Base-by-base conservation (phyloP, 2,113 vertebrate species). In the Cairina moschata region DNA sequence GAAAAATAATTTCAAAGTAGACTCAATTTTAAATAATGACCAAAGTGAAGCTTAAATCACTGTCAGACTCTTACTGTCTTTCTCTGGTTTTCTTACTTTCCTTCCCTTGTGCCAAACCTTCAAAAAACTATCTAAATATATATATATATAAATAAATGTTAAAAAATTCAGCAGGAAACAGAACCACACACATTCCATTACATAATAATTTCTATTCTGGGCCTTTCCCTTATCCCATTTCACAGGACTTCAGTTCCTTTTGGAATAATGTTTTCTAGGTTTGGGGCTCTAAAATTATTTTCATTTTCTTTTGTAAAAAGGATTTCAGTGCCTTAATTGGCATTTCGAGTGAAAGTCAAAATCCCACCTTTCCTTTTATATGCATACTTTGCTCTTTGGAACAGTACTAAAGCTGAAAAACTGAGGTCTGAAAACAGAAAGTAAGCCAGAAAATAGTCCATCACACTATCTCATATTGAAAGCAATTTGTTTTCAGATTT, bases 321-420 rank as follows among this genome's bases (percentile, higher is more conserved):
- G 55, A 85, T 74, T 75, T 84, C 48, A 62, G 50, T 32, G 58
- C 10, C 36, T 25, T 89, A 89, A 87, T 28, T 66, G 90, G 15
- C 72, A 85, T 94, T 91, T 94, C 71, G 93, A 94, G 56, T 32
- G 46, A 82, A 90, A 83, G 31, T 11, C 20, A 95, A 95, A 87
- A 80, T 50, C 29, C 15, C 8, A 67, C 77, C 10, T 75, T 77
- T 62, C 17, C 34, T 93, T 91, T 92, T 50, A 79, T 58, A 79
- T 73, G 62, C 38, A 59, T 38, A 54, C 15, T 80, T 91, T 0
- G 0, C 10, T 79, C 59, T 74, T 72, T 48, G 25, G 36, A 91
- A 86, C 31, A 26, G 72, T 50, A 67, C 52, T 77, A 77, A 90
- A 88, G 52, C 52, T 67, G 67, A 85, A 94, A 93, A 59, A 88